Evolutionary conservation across 2,888 invertebrate species (phyloP).

Genomic region (Nymphalis c-album): DNA sequence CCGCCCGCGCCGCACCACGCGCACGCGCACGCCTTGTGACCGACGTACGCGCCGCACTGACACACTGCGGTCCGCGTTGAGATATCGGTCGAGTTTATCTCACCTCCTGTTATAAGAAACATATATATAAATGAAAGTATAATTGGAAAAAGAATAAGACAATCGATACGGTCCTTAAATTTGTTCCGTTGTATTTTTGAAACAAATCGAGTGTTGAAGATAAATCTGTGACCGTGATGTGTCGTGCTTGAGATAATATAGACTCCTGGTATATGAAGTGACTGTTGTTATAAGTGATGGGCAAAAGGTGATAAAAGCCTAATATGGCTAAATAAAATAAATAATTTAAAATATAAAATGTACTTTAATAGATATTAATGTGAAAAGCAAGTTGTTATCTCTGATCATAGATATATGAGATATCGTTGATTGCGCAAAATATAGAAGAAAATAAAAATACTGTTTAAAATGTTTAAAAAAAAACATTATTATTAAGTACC

Average conservation of each 20-base stretch:
- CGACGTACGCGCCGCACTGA: conserved; percentile 26
- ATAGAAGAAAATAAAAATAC: neutral
- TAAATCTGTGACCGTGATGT: neutral
- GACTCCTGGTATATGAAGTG: neutral
- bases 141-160: no score
- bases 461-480: no score
- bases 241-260: conserved; percentile 1
- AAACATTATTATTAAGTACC: no score
- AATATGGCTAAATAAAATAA: neutral
- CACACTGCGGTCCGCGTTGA: neutral
- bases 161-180: no score
- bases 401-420: no score
- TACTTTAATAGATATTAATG: neutral
- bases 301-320: conserved; percentile 7
- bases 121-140: no score
- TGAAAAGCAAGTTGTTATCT: no score
- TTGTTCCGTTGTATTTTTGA: no score
- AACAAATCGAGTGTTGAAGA: no score
- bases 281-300: conserved; percentile 4
- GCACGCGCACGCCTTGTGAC: conserved; percentile 76
- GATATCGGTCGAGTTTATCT: no score
- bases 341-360: neutral
- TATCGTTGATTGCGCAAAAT: neutral
- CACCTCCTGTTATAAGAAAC: no score
- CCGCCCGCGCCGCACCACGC: conserved; percentile 59